A percentile compares a stretch with the other conserved stretches of the same genome.
These are phyloP conservation scores for Monoplex corrugatus DNA, from an alignment of 2,888 invertebrate genomes.

Conservation along the genomic window DNA sequence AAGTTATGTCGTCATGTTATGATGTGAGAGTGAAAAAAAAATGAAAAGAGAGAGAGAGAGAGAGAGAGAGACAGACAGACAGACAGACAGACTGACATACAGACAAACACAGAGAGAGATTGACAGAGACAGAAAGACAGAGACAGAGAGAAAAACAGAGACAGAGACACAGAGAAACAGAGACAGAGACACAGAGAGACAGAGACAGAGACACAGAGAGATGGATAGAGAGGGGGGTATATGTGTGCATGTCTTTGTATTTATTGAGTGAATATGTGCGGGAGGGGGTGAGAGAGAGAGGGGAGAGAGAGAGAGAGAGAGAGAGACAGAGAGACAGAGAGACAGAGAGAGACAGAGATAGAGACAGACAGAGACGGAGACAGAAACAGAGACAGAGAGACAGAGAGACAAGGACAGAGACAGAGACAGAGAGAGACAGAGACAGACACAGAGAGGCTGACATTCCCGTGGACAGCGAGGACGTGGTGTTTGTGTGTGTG, in stretches of 20 bases:
- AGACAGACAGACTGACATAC: background rate
- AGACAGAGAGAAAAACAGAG: background rate
- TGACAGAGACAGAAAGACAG: background rate
- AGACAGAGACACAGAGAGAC: background rate
- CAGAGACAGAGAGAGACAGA: too few species aligned
- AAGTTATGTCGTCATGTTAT: background rate
- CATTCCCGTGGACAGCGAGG: slow-evolving; percentile 35
- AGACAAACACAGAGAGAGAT: background rate
- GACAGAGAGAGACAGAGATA: too few species aligned
- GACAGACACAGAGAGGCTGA: slow-evolving; percentile 49
- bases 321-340: too few species aligned
- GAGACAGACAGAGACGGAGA: too few species aligned
- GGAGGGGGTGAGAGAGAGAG: too few species aligned
- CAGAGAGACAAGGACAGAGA: too few species aligned
- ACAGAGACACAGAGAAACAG: background rate
- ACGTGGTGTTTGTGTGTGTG: slow-evolving; percentile 42
- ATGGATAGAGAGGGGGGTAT: too few species aligned
- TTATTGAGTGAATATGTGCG: too few species aligned
- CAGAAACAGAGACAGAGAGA: too few species aligned
- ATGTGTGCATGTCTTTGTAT: too few species aligned
- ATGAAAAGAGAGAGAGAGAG: background rate
- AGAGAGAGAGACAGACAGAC: background rate
- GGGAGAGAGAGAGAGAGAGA: too few species aligned
- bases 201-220: background rate
- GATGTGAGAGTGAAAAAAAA: background rate